Conservation (phyloP, 2,888 invertebrate species). For the Buathra laborator region DNA sequence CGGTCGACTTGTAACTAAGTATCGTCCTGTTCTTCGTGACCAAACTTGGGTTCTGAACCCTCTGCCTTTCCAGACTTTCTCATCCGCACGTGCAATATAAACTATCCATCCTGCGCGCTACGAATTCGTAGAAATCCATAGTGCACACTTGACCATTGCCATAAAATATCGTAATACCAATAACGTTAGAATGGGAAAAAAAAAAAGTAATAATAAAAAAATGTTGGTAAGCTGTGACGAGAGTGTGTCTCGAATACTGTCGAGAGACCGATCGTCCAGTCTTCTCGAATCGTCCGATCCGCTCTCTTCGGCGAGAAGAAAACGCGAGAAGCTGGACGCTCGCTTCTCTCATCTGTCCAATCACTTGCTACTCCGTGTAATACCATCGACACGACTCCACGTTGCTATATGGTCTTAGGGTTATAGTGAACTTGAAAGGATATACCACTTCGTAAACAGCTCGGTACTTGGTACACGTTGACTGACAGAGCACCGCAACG, state of each 20-base stretch:
- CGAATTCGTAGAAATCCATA: conserved; percentile 62
- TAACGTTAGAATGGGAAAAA: conserved; percentile 42
- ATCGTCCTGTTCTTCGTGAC: conserved; percentile 45
- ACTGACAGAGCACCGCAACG: conserved; percentile 56
- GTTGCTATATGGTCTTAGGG: conserved; percentile 37
- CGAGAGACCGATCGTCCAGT: not conserved
- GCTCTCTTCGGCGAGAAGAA: conserved; percentile 49
- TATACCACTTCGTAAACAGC: conserved; percentile 53
- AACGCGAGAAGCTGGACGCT: conserved; percentile 15
- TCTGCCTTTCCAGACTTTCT: conserved; percentile 18
- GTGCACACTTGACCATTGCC: conserved; percentile 18
- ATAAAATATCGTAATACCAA: conserved; percentile 55
- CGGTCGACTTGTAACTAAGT: conserved; percentile 1
- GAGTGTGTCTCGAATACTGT: conserved; percentile 53
- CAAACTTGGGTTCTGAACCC: conserved; percentile 43
- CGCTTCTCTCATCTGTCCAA: conserved; percentile 49
- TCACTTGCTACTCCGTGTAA: conserved; percentile 46
- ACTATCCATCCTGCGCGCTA: conserved; percentile 3
- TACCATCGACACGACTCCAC: conserved; percentile 51
- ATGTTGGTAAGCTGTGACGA: conserved; percentile 23
- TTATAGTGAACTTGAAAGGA: conserved; percentile 36
- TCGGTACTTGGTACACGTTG: conserved; percentile 61
- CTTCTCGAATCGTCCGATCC: conserved; percentile 26
- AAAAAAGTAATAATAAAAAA: conserved; percentile 17
- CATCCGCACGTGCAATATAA: conserved; percentile 50